A percentile compares a stretch with the other conserved stretches of the same genome.
These are phyloP conservation scores for Drosophila mimica DNA, from an alignment of 2,888 invertebrate species.

Conservation along the genomic window DNA sequence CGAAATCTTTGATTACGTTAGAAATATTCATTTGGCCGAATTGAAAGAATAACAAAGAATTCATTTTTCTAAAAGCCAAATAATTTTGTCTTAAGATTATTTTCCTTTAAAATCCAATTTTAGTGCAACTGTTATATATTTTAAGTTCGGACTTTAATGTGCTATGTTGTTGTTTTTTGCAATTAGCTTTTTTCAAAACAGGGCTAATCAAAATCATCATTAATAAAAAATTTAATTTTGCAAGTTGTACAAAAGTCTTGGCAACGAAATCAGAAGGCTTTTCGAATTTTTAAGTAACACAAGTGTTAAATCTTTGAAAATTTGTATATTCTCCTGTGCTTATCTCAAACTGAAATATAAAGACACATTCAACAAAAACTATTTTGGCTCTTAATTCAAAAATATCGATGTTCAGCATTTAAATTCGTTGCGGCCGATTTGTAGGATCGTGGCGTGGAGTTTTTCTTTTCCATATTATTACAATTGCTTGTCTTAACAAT, in stretches of 20 bases:
- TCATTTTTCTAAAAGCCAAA: neutral
- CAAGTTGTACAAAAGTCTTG: neutral
- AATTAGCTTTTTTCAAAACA: neutral
- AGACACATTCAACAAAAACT: slow-evolving; percentile 57
- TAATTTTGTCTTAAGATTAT: neutral
- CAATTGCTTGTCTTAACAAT: slow-evolving; percentile 39
- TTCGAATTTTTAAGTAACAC: neutral
- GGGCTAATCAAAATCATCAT: neutral
- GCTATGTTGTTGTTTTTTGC: neutral
- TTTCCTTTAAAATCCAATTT: neutral
- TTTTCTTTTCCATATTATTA: slow-evolving; percentile 18
- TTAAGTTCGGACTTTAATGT: neutral
- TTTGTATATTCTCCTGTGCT: slow-evolving; percentile 18
- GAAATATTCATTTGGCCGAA: neutral
- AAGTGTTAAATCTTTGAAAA: slow-evolving; percentile 1
- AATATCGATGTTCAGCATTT: slow-evolving; percentile 15
- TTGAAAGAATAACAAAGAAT: neutral
- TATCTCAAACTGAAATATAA: slow-evolving; percentile 24
- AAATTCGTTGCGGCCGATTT: slow-evolving; percentile 5
- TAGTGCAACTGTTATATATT: neutral
- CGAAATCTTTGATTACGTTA: neutral
- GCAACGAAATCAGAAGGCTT: neutral
- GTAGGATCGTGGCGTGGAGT: slow-evolving; percentile 39
- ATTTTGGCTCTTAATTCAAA: slow-evolving; percentile 74
- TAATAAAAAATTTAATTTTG: neutral